These are phyloP conservation scores for Bos javanicus DNA, from an alignment of 2,113 vertebrate species.

Conservation along the genomic window DNA sequence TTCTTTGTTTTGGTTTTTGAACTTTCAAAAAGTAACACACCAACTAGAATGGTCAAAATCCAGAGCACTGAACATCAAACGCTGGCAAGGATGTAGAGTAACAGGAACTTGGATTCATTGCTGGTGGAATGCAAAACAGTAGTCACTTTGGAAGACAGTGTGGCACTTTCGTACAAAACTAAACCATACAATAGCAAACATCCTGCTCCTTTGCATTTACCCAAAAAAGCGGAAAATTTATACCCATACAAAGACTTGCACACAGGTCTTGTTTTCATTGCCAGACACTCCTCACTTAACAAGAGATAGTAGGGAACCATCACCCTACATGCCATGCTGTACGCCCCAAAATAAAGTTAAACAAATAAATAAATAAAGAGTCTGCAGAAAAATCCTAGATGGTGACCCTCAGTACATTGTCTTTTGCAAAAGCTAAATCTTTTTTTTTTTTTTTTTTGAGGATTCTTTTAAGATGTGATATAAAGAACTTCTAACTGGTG, in stretches of 20 bases:
- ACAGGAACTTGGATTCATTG: background rate
- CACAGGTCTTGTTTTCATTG: background rate
- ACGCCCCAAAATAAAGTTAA: background rate
- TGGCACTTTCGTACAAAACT: background rate
- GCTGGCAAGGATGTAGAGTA: background rate
- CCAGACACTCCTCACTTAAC: background rate
- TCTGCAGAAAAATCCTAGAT: background rate
- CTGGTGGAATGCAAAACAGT: background rate
- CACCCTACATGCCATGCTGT: background rate
- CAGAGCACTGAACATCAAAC: background rate
- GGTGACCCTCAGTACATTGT: background rate
- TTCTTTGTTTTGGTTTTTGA: background rate
- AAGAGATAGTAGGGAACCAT: background rate
- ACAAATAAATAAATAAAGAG: background rate
- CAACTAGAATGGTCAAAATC: background rate
- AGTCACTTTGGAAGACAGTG: background rate
- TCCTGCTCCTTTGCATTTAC: background rate
- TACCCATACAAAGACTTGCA: background rate
- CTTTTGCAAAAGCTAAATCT: background rate
- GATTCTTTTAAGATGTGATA: background rate
- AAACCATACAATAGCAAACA: background rate
- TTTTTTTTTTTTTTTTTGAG: background rate
- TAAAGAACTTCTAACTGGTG: background rate
- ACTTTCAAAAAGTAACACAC: conserved; percentile 20
- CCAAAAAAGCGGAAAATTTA: background rate